Base-by-base conservation (phyloP, 2,797 vertebrate genomes). In the Peromyscus nudipes region DNA sequence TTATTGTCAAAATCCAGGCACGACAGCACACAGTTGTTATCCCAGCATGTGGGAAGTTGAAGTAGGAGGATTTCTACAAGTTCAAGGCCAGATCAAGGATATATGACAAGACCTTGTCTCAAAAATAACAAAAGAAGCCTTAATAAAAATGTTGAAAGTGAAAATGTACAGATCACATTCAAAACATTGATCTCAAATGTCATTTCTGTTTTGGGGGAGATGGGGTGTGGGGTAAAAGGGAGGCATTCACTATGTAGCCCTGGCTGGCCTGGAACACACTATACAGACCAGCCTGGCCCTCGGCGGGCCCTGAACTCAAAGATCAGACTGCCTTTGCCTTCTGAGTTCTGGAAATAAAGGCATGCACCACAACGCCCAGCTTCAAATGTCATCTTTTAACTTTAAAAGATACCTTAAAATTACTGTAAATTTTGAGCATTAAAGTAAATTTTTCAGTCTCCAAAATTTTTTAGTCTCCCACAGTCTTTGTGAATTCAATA, bases 361-460 rank as follows among this genome's bases (percentile, higher is more conserved):
- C 34, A 69, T n/a, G 43, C 31, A 69, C 46, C 31, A 86, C 21
- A 9, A 86, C 46, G 31, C 10, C 83, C 52, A 31, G 31, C 67
- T 73, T 93, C 81, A 96, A 89, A 95, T 64, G 46, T 81, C 46
- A 92, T 29, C n/a, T 91, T 95, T 96, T 40, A 94, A 73, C 82
- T 91, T 92, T 71, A 85, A 94, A 94, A 80, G 17, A 76, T 29
- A 87, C 17, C 9, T 83, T 69, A 77, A 79, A 27, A 95, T 93
- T 69, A 94, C 13, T 76, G 27, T 94, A 94, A 89, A 89, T 75
- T 79, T 81, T 3, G 25, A 37, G 2, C 40, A 85, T 84, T 64
- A 52, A n/a, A 89, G 57, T 55, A 96, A 80, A 91, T 34, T 57
- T 91, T 96, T 82, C 34, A 34, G 19, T 49, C 64, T 96, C 40